Evolutionary conservation across 2,797 vertebrate species (phyloP).

Genomic region (Mus minutoides): DNA sequence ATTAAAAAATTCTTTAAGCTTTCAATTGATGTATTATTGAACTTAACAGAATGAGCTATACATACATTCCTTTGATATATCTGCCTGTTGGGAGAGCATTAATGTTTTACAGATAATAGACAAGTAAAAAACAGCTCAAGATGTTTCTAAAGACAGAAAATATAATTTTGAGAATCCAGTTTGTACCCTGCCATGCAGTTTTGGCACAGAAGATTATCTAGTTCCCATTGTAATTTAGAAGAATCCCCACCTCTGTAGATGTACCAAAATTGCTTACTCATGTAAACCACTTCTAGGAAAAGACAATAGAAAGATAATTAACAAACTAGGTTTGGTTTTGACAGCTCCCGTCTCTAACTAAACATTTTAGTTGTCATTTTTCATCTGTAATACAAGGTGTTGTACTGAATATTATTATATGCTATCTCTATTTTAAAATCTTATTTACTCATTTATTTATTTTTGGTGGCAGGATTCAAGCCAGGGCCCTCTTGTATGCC

Average conservation of each 20-base stretch:
- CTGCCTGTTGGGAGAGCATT: slow-evolving; percentile 38
- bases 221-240: neutral
- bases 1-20: slow-evolving; percentile 75
- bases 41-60: slow-evolving; percentile 48
- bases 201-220: neutral
- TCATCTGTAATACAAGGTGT: neutral
- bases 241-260: neutral
- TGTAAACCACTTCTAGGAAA: neutral
- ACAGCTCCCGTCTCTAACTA: neutral
- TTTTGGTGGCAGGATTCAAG: neutral
- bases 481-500: no score
- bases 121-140: slow-evolving; percentile 28
- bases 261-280: neutral
- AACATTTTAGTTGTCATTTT: slow-evolving; percentile 4
- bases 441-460: neutral
- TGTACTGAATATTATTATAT: neutral
- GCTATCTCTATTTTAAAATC: neutral
- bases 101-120: neutral
- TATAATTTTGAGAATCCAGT: slow-evolving; percentile 3
- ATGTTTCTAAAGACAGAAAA: slow-evolving; percentile 44
- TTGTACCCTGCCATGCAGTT: neutral
- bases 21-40: slow-evolving; percentile 66
- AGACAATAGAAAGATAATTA: neutral
- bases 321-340: neutral
- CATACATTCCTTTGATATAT: slow-evolving; percentile 55